Base-by-base conservation (phyloP, 2,888 invertebrate genomes). In the Cepaea hortensis region DNA sequence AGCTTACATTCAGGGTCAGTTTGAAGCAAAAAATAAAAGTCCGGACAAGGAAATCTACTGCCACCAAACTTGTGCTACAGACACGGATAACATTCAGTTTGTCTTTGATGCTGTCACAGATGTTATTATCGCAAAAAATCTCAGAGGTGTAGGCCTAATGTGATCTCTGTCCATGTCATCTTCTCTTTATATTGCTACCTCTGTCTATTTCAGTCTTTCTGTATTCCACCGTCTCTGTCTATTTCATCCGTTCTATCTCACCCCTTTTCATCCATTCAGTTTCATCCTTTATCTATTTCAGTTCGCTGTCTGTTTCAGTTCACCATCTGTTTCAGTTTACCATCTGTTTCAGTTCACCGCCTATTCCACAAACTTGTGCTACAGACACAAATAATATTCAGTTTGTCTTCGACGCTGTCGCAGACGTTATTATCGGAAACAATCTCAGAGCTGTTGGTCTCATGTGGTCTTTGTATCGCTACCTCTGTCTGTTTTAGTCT, bases 11-110 rank as follows among this genome's bases (percentile, higher is more conserved):
- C 99, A 99, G 95, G 99, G 99, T 92, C 99, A 99, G 96, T 99
- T 99, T 95, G 99, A 99, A 95, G 99, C 99, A 93, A 99, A 99
- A 96, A 99, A 99, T 96, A 99, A 99, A 96, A 99, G 99, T 94
- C 98, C 98, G 95, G 98, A 98, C 95, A 99, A 99, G 96, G 99
- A 99, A 96, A 99, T 99, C 95, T 99, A 99, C 97, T 99, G 99
- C 96, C 99, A 99, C 96, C 99, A 99, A 98, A 99, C 99, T 93
- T 99, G 99, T 96, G 99, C 99, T 95, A 99, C 99, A 93, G 99
- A 99, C 96, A 99, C 99, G 95, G 98, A 98, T 96, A 99, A 99
- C 96, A 99, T 99, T 95, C 99, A 99, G 96, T 99, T 99, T 96
- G 99, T 99, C 95, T 99, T 99, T 96, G 99, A 99, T 96, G 99